A percentile compares a stretch with the other conserved stretches of the same genome.
phyloP scores from a whole-genome alignment of 2,797 vertebrate genomes.

The Caiman crocodilus region DNA sequence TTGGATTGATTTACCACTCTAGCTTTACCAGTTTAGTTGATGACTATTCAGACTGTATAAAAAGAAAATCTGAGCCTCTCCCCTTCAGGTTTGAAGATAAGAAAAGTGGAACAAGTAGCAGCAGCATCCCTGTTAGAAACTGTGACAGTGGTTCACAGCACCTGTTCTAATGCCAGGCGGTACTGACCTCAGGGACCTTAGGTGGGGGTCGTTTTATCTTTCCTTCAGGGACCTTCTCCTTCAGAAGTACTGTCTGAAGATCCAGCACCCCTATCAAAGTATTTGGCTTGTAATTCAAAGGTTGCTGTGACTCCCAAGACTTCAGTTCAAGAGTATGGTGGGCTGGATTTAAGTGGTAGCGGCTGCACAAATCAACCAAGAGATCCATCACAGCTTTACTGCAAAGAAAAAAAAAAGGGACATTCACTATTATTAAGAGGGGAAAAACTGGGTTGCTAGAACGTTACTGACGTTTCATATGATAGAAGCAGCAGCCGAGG shows the following conservation, averaged over 20 bases:
- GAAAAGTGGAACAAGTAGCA: background rate
- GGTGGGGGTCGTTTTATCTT: slow-evolving; percentile 85
- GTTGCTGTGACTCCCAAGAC: slow-evolving; percentile 82
- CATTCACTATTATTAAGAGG: background rate
- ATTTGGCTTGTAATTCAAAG: slow-evolving; percentile 94
- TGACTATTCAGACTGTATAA: background rate
- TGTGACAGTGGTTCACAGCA: background rate
- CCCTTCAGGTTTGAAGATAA: background rate
- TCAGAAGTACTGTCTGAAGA: slow-evolving; percentile 88
- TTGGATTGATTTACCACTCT: background rate
- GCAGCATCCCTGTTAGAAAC: background rate
- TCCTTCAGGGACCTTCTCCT: slow-evolving; percentile 90
- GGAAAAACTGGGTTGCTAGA: background rate
- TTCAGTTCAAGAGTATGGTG: slow-evolving; percentile 92
- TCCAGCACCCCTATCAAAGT: slow-evolving; percentile 91
- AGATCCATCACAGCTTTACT: slow-evolving; percentile 98
- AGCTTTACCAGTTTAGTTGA: background rate
- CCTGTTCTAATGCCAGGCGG: background rate
- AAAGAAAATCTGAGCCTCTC: background rate
- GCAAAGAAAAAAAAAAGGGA: slow-evolving; percentile 40
- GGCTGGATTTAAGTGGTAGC: slow-evolving; percentile 92
- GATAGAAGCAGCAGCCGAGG: background rate
- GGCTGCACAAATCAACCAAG: slow-evolving; percentile 93
- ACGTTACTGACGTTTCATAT: slow-evolving; percentile 1
- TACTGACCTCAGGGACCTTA: slow-evolving; percentile 92